phyloP scores from a whole-genome alignment of 1,140 invertebrate genomes.

The Antheraea pernyi region DNA sequence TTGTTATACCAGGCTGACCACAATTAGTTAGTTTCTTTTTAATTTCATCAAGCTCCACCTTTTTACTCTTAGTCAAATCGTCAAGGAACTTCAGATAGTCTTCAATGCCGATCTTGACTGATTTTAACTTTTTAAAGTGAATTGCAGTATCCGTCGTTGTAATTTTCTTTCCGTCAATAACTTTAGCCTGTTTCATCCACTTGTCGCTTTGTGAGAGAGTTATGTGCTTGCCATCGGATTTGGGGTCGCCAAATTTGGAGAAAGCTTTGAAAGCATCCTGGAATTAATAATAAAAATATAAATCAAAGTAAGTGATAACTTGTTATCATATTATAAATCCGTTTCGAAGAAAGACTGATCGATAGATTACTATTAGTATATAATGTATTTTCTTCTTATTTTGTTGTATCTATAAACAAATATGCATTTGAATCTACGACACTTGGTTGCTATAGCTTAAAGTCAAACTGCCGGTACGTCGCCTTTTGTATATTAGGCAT shows the following conservation, averaged over 20 bases:
- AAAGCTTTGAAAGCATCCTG: slow-evolving; percentile 84
- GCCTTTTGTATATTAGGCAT: too few species aligned
- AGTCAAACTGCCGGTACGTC: too few species aligned
- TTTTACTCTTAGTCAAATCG: slow-evolving; percentile 89
- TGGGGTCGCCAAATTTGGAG: slow-evolving; percentile 93
- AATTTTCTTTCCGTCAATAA: slow-evolving; percentile 94
- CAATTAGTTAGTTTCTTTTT: slow-evolving; percentile 88
- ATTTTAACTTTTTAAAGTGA: slow-evolving; percentile 93
- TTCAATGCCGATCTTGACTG: slow-evolving; percentile 83
- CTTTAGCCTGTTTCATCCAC: slow-evolving; percentile 95
- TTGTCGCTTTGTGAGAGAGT: slow-evolving; percentile 95
- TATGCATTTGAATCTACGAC: too few species aligned
- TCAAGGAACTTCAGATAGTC: slow-evolving; percentile 92
- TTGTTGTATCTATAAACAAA: too few species aligned
- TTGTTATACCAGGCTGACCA: slow-evolving; percentile 84
- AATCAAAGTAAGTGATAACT: background rate
- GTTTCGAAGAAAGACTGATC: too few species aligned
- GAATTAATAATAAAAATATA: slow-evolving; percentile 22
- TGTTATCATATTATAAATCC: background rate
- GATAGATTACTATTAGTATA: too few species aligned
- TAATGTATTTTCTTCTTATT: too few species aligned
- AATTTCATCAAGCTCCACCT: slow-evolving; percentile 86
- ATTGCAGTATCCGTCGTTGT: slow-evolving; percentile 95
- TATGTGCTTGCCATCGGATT: slow-evolving; percentile 91
- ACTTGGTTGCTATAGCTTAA: too few species aligned